Evolutionary conservation across 2,797 vertebrate genomes (phyloP), one percentile per base, ranked within the genome.

Genomic region (Dicrostonyx torquatus): DNA sequence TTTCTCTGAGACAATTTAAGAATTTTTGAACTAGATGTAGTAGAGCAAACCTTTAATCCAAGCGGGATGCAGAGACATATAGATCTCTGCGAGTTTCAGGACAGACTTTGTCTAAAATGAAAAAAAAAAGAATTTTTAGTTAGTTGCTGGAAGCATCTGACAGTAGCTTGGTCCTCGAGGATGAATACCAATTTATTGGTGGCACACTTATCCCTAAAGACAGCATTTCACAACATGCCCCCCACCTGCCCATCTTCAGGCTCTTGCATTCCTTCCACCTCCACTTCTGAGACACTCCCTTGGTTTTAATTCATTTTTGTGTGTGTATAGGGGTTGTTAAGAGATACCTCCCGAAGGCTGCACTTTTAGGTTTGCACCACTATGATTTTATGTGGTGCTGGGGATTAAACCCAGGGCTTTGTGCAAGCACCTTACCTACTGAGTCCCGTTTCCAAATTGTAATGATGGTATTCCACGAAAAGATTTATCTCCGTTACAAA

Each of bases 391-490:
- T 48, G 64, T 84, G 18, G 18, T 22, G 62, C 9, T 66, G 10
- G 43, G 29, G 29, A 43, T 26, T 45, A 12, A 45, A 66, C 40
- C 11, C 10, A 66, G 40, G 26, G 40, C 60, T 64, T 45, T 45
- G 43, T 84, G 29, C 60, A 84, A 66, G 60, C 31, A 66, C 43
- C 20, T 6, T 84, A 24, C 1, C 82, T 24, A 50, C 31, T 22
- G 43, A 85, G 34, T 34, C 50, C 40, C 31, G 15, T 9, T 43
- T 12, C 11, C 43, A 50, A 48, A 5, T n/a, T 66, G 15, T 26
- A 24, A 9, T 88, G 68, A 84, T 90, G 24, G 55, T 85, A 95
- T 94, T 50, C 89, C 58, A 58, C 62, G 89, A 88, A 95, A 83
- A 10, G 9, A 1, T 68, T 87, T 91, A 88, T 88, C 26, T 88